Evolutionary conservation across 2,113 vertebrate genomes (phyloP), one percentile per base, ranked within the genome.

Genomic region (Hemiscyllium ocellatum): DNA sequence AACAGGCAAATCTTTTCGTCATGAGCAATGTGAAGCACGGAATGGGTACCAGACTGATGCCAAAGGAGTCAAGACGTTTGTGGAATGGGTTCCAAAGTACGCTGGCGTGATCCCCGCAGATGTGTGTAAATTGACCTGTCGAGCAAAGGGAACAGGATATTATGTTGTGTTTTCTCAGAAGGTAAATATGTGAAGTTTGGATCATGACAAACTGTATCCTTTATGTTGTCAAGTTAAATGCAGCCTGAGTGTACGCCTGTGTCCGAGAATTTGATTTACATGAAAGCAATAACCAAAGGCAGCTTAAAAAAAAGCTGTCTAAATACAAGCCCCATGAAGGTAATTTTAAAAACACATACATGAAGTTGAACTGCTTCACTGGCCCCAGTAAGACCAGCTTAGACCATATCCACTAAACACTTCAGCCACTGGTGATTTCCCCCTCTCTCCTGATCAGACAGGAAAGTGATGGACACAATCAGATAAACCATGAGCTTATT

Each of bases 41-140:
- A 99, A 99, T n/a, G 99, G 99, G 0, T 99, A 98, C 95, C 99
- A 99, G 96, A 98, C 99, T 1, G 99, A 99, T n/a, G 97, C 98
- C 24, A 99, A 99, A 96, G 99, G 99, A 72, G 97, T 98, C 95
- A 99, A 99, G 97, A 99, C 99, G 0, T 99, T 98, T 83, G 98
- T 99, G 85, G 99, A 99, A 96, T 99, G 99, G 99, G 98, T 99
- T 69, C 99, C 99, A 1, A 99, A 99, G 96, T 99, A 98, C 0
- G 99, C 99, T 2, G 99, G 99, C 1, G 97, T 99, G 7, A 98
- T 99, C 86, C 98, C 98, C 0, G 98, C 98, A 96, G 99, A 99
- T 0, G 98, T 99, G 95, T 99, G 99, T 97, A 99, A 99, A 96
- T 97, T 99, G 66, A 99, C 98, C 96, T 99, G 99, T 97, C 97